Conservation (phyloP, 2,888 invertebrate species). For the Diaphora mendica region DNA sequence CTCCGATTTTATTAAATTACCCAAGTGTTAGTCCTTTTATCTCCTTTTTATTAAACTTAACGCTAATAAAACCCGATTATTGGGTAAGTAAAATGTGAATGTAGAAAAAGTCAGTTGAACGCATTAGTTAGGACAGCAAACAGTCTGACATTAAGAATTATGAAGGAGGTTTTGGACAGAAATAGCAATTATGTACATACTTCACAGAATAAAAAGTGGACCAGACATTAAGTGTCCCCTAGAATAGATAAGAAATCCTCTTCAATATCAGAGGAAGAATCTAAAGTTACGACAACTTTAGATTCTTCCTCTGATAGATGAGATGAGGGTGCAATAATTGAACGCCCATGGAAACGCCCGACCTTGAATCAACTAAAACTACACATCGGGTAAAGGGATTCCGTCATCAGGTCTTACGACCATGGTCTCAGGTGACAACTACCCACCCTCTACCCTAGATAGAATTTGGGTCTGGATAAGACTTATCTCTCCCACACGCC, state of each 20-base stretch:
- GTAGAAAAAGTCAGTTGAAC: not conserved
- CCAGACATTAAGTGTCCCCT: not conserved
- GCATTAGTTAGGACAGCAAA: not conserved
- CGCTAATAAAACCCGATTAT: not conserved
- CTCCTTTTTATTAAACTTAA: not conserved
- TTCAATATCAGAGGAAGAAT: not conserved
- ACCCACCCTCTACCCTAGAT: too few relatives aligned
- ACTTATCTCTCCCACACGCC: too few relatives aligned
- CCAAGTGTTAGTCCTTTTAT: not conserved
- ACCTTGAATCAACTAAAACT: not conserved
- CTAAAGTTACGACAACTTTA: too few relatives aligned
- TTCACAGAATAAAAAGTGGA: not conserved
- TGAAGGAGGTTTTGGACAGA: too few relatives aligned
- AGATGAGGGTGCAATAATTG: not conserved
- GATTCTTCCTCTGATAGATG: too few relatives aligned
- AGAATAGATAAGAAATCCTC: not conserved
- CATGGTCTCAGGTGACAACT: too few relatives aligned
- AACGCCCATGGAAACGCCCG: not conserved
- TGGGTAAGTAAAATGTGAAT: not conserved
- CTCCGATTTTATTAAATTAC: not conserved
- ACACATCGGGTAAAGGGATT: too few relatives aligned
- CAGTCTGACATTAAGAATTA: too few relatives aligned
- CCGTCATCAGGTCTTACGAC: too few relatives aligned
- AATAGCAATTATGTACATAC: too few relatives aligned
- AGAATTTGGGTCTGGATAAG: too few relatives aligned